A percentile compares a stretch with the other conserved stretches of the same genome.
These are phyloP conservation scores for Calyptomena viridis DNA, from an alignment of 2,113 vertebrate species.

Conservation along the genomic window DNA sequence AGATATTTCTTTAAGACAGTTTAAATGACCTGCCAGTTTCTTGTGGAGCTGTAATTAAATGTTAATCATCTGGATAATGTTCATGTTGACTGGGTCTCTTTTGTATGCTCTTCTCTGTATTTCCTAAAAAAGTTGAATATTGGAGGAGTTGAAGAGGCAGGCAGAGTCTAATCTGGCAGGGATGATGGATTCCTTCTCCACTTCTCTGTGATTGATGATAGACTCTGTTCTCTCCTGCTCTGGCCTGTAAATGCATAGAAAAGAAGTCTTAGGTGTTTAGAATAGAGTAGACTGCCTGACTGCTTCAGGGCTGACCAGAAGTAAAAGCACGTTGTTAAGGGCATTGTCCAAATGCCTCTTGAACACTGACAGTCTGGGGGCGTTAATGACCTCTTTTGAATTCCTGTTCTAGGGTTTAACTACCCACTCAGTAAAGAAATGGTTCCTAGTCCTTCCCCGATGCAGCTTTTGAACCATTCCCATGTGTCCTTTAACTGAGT, in stretches of 20 bases:
- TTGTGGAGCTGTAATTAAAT: background rate
- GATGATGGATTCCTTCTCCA: background rate
- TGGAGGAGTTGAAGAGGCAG: background rate
- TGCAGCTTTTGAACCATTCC: background rate
- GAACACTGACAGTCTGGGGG: background rate
- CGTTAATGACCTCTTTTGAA: background rate
- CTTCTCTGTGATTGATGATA: background rate
- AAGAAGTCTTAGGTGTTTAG: background rate
- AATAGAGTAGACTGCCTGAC: background rate
- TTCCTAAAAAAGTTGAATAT: background rate
- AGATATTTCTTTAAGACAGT: background rate
- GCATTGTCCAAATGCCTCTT: background rate
- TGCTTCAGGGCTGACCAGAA: background rate
- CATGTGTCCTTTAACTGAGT: background rate
- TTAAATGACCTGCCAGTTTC: background rate
- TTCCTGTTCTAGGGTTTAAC: background rate
- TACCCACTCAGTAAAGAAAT: background rate
- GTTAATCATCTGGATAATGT: background rate
- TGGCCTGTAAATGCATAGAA: background rate
- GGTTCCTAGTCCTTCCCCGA: background rate
- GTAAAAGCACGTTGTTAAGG: background rate
- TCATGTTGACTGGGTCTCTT: background rate
- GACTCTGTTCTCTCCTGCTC: background rate
- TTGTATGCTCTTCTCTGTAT: background rate
- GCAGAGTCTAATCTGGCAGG: background rate